Evolutionary conservation across 2,888 invertebrate genomes (phyloP).

Genomic region (Stenodera caucasica): DNA sequence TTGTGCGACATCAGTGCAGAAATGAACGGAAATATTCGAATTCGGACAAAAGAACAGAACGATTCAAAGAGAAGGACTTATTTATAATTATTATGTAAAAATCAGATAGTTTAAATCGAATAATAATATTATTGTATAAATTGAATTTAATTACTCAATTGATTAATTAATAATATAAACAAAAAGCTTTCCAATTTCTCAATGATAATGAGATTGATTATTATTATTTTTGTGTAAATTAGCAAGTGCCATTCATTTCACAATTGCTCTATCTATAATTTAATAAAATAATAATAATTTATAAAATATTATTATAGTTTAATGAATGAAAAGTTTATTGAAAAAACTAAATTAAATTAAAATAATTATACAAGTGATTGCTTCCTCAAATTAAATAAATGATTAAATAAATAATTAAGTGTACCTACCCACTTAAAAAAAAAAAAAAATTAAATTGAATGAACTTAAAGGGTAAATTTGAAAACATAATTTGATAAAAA

Average conservation of each 20-base stretch:
- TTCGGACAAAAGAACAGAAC: too few relatives aligned
- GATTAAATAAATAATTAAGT: slow-evolving; percentile 15
- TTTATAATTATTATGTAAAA: slow-evolving; percentile 8
- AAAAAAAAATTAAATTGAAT: slow-evolving; percentile 12
- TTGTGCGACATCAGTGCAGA: neutral
- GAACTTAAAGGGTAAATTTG: slow-evolving; percentile 34
- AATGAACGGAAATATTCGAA: too few relatives aligned
- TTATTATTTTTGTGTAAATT: slow-evolving; percentile 16
- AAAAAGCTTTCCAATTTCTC: slow-evolving; percentile 21
- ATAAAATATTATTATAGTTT: neutral
- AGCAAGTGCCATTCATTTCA: slow-evolving; percentile 26
- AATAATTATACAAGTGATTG: slow-evolving; percentile 30
- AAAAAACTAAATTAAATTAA: slow-evolving; percentile 17
- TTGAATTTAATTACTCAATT: slow-evolving; percentile 13
- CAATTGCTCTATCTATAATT: slow-evolving; percentile 14
- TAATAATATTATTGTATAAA: slow-evolving; percentile 3
- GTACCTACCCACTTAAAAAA: slow-evolving; percentile 29
- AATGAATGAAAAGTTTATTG: slow-evolving; percentile 3
- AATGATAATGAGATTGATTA: slow-evolving; percentile 23
- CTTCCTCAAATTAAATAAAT: slow-evolving; percentile 24
- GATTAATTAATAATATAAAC: slow-evolving; percentile 9
- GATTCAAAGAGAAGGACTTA: neutral
- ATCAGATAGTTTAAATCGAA: neutral
- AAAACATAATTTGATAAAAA: slow-evolving; percentile 39
- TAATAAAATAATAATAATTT: slow-evolving; percentile 7